phyloP scores from a whole-genome alignment of 2,797 vertebrate genomes.

The Galago senegalensis region DNA sequence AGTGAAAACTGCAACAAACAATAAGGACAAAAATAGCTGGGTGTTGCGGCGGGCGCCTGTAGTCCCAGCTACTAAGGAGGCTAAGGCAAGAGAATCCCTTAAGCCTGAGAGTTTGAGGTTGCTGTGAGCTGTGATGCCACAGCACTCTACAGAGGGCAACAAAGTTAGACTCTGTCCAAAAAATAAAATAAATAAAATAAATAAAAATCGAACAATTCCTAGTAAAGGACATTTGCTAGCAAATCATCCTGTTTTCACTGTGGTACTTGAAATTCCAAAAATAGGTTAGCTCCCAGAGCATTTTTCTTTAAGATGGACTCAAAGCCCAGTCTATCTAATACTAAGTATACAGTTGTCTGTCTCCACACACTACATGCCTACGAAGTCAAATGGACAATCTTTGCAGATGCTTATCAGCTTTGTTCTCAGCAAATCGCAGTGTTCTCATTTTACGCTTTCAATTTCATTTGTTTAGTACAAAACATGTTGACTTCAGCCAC shows the following conservation, averaged over 20 bases:
- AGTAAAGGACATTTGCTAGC: background rate
- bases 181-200: no score
- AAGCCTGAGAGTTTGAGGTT: no score
- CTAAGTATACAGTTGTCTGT: background rate
- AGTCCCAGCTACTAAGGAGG: no score
- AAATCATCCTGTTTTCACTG: background rate
- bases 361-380: background rate
- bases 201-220: background rate
- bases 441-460: background rate
- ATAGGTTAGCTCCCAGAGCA: conserved; percentile 4
- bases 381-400: background rate
- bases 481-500: background rate
- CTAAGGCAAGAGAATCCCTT: no score
- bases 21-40: no score
- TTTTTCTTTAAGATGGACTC: background rate
- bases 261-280: background rate
- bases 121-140: no score
- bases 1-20: no score
- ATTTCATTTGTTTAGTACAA: conserved; percentile 27
- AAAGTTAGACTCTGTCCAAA: no score
- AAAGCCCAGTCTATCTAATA: background rate
- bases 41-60: no score
- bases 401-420: background rate
- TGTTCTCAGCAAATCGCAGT: background rate
- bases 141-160: no score